These are phyloP conservation scores for Polypterus bichir DNA, from an alignment of 2,113 vertebrate genomes.

Conservation along the genomic window DNA sequence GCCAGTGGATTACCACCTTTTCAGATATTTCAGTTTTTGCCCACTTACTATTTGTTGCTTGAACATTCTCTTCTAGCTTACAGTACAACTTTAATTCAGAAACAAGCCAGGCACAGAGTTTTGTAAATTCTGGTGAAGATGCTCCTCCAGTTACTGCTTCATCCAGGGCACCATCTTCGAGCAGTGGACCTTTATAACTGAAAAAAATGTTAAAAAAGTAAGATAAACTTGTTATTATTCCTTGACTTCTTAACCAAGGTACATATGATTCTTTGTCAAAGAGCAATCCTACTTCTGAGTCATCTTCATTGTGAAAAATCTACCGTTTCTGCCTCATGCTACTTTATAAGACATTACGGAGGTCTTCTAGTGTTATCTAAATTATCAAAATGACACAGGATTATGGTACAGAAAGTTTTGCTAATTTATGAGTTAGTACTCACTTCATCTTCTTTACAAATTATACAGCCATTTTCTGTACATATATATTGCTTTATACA, in stretches of 20 bases:
- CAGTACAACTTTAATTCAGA: conserved; percentile 79
- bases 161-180: conserved; percentile 78
- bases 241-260: conserved; percentile 2
- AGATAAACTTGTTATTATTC: background rate
- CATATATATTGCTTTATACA: no score
- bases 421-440: no score
- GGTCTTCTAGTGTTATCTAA: no score
- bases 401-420: no score
- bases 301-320: no score
- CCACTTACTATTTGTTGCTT: conserved; percentile 89
- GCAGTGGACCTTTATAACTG: conserved; percentile 88
- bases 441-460: no score
- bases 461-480: no score
- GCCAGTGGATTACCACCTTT: no score
- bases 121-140: conserved; percentile 82
- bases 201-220: conserved; percentile 1
- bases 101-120: conserved; percentile 85
- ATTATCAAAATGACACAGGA: no score
- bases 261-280: background rate
- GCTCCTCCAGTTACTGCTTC: conserved; percentile 65
- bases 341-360: no score
- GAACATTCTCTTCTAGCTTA: conserved; percentile 87
- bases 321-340: no score
- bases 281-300: background rate
- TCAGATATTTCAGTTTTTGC: no score